A percentile compares a stretch with the other conserved stretches of the same genome.
These are phyloP conservation scores for Tragelaphus scriptus DNA, from an alignment of 2,113 vertebrate species.

Conservation along the genomic window DNA sequence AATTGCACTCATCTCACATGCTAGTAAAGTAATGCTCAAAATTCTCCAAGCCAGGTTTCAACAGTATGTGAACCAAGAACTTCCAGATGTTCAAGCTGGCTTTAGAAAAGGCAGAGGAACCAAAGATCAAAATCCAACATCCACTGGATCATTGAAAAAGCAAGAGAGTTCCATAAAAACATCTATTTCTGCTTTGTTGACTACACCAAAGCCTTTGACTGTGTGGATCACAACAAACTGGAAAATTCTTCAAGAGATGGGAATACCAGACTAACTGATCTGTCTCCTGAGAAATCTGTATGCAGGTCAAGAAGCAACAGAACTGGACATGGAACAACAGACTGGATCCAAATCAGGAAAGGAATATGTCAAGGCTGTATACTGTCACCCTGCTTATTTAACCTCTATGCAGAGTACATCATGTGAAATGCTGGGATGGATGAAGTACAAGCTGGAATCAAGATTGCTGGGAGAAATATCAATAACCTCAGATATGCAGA, in stretches of 20 bases:
- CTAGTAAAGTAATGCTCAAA: too few species aligned
- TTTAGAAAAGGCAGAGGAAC: too few species aligned
- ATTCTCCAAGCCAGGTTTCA: too few species aligned
- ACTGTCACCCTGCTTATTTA: neutral
- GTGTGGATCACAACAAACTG: neutral
- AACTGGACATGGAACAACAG: neutral
- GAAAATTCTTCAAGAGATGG: neutral
- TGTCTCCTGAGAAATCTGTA: neutral
- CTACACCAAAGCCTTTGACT: neutral
- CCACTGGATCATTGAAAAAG: neutral
- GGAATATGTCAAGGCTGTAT: neutral
- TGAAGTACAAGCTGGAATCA: neutral
- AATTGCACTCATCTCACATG: too few species aligned
- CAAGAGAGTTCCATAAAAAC: neutral
- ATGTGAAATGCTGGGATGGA: accelerated
- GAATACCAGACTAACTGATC: neutral
- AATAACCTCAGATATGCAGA: neutral
- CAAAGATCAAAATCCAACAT: too few species aligned
- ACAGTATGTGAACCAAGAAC: too few species aligned
- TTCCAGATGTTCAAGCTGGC: too few species aligned
- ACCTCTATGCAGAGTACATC: neutral
- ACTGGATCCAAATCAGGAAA: neutral
- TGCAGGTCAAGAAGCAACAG: neutral
- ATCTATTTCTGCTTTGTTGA: neutral
- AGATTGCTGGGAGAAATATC: neutral